Base-by-base conservation (phyloP, 2,113 vertebrate species). In the Anser brachyrhynchus region DNA sequence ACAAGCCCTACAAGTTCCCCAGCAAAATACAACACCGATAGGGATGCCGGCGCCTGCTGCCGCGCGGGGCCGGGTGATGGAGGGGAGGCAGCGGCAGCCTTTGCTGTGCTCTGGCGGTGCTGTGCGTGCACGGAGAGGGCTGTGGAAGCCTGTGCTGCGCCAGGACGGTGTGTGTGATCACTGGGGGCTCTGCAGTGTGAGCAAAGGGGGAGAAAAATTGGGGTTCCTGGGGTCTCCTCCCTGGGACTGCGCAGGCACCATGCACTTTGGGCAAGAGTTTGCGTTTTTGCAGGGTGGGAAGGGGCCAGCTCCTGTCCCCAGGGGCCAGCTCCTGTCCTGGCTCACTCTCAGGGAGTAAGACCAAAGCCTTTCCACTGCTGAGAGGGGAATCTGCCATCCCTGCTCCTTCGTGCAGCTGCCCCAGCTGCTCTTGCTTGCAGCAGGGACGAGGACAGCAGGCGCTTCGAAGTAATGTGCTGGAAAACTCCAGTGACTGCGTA, bases 1-100 rank as follows among this genome's bases (percentile, higher is more conserved):
- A 96, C 92, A 95, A 95, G 93, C 87, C 93, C 95, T 89, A 86
- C 92, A 37, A 84, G 91, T n/a, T 95, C 82, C 51, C 71, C 52
- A 51, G 90, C 88, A 90, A 92, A 94, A 92, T 29, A 66, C 28
- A 3, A 20, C 64, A 16, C 18, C 6, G 28, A 84, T 59, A 93
- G 87, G 44, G 80, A 54, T 62, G 89, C 69, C 31, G 91, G 73
- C 0, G 28, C 4, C 84, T 44, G 43, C 75, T 35, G 65, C 52
- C 1, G 6, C 2, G 3, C 15, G 61, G 4, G 75, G 80, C 20
- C 3, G 78, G 88, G 71, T 2, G 89, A 35, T 0, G 5, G 65
- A 67, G 6, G 18, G 46, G 49, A 37, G 69, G 62, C 62, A 22
- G 43, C 23, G 7, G 74, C 58, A 75, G 76, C 51, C 25, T 26